Evolutionary conservation across 2,797 vertebrate species (phyloP).

Genomic region (Emys orbicularis): DNA sequence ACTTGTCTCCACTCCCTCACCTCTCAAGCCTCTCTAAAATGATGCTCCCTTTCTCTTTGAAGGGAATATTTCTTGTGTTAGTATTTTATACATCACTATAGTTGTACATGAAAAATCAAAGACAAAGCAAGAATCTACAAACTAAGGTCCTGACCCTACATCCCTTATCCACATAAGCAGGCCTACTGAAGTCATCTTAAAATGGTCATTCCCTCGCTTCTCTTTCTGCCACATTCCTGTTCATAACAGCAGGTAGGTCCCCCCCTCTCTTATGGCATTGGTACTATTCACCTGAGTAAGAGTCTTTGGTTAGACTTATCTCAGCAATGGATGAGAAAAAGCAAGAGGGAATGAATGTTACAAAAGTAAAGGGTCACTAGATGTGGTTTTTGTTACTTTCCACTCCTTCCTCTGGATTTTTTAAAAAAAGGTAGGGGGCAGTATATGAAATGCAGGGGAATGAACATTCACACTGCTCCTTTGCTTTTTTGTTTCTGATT

Average conservation of each 20-base stretch:
- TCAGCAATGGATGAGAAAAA: neutral
- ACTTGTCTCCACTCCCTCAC: accelerated
- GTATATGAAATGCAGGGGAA: neutral
- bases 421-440: neutral
- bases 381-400: neutral
- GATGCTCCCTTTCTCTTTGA: neutral
- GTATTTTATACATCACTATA: neutral
- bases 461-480: neutral
- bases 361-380: neutral
- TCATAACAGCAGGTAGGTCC: neutral
- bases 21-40: too few species aligned
- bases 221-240: neutral
- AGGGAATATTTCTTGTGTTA: neutral
- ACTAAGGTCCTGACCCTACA: neutral
- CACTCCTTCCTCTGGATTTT: neutral
- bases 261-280: neutral
- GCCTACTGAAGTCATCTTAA: neutral
- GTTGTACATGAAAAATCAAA: neutral
- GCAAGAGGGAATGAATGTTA: neutral
- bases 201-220: neutral
- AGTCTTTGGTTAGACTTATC: neutral
- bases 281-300: neutral
- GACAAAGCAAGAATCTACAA: neutral
- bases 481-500: neutral
- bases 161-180: accelerated